Evolutionary conservation across 1,140 invertebrate species (phyloP).

Genomic region (Chymomyza costata): DNA sequence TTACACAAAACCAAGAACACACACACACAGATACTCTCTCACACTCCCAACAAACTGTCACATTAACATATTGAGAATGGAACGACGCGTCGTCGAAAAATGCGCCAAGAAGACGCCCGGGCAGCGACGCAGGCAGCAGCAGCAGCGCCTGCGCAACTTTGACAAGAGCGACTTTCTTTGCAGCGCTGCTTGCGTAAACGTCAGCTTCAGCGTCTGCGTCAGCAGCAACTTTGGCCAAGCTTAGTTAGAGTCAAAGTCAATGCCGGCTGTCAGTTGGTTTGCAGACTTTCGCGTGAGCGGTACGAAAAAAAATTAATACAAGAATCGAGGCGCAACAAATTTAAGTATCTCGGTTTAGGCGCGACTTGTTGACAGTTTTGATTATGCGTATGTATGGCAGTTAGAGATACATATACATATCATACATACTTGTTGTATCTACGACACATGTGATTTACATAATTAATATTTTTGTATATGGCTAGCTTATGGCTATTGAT

Average conservation of each 20-base stretch:
- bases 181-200: background rate
- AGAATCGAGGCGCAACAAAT: background rate
- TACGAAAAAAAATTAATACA: slow-evolving; percentile 12
- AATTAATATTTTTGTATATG: too few relatives aligned
- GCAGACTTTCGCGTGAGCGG: slow-evolving; percentile 72
- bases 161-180: slow-evolving; percentile 8
- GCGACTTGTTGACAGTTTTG: slow-evolving; percentile 69
- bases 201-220: slow-evolving; percentile 2
- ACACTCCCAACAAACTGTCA: slow-evolving; percentile 50
- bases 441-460: too few relatives aligned
- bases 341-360: slow-evolving; percentile 31
- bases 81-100: slow-evolving; percentile 42
- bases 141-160: slow-evolving; percentile 56
- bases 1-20: too few relatives aligned
- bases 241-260: slow-evolving; percentile 13
- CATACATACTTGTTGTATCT: too few relatives aligned
- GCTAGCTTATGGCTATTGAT: too few relatives aligned
- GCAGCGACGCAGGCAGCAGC: slow-evolving; percentile 11
- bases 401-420: slow-evolving; percentile 33
- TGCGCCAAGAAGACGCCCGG: slow-evolving; percentile 32
- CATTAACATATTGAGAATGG: slow-evolving; percentile 70
- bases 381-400: slow-evolving; percentile 41
- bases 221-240: slow-evolving; percentile 36
- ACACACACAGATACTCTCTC: slow-evolving; percentile 10
- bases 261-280: slow-evolving; percentile 57